Conservation (phyloP, 1,140 invertebrate genomes). For the Hestina assimilis region DNA sequence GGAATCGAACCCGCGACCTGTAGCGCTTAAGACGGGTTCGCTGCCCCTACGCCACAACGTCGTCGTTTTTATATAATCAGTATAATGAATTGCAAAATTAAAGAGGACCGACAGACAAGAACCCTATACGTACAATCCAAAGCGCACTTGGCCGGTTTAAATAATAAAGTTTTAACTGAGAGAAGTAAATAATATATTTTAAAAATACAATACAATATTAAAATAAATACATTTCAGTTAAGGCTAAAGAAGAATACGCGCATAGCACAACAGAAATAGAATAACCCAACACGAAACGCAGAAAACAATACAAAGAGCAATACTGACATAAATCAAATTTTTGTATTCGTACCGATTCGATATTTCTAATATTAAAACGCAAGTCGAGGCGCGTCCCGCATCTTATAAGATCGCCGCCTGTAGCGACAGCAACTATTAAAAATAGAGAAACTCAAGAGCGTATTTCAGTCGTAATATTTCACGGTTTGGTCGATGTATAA, state of each 20-base stretch:
- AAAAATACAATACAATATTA: too few species aligned
- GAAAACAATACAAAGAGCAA: conserved; percentile 61
- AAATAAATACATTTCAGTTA: neutral
- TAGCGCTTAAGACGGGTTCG: too few species aligned
- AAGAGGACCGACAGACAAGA: too few species aligned
- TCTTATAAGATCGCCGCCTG: conserved; percentile 47
- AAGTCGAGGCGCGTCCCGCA: conserved; percentile 35
- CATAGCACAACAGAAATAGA: conserved; percentile 45
- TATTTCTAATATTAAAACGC: conserved; percentile 61
- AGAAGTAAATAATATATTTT: too few species aligned
- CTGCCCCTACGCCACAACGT: too few species aligned
- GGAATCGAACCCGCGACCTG: too few species aligned
- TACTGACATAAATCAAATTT: conserved; percentile 66
- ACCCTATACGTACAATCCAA: too few species aligned
- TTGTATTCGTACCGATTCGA: conserved; percentile 50
- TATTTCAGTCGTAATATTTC: conserved; percentile 70
- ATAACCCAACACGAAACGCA: conserved; percentile 42
- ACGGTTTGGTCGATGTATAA: conserved; percentile 68
- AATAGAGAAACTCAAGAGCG: conserved; percentile 43
- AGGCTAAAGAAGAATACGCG: neutral
- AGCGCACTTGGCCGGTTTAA: too few species aligned
- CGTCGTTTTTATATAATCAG: too few species aligned
- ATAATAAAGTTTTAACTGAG: too few species aligned
- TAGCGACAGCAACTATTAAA: conserved; percentile 44
- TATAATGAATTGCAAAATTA: too few species aligned